Evolutionary conservation across 2,797 vertebrate species (phyloP), one percentile per base, ranked within the genome.

Genomic region (Xenopus petersii): DNA sequence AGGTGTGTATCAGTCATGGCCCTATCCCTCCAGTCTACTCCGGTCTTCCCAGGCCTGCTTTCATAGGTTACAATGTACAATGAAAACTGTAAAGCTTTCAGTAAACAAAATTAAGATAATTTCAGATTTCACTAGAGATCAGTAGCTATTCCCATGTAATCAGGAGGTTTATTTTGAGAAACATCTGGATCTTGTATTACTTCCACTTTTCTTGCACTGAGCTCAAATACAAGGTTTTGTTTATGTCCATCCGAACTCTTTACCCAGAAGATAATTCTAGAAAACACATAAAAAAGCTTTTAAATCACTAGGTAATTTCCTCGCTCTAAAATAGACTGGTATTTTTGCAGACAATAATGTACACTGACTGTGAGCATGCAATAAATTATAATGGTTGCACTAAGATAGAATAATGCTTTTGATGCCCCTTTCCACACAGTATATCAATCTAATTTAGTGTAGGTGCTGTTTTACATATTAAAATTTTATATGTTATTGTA

Each of bases 171-270:
- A 77, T 77, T 72, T 67, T 68, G 58, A 48, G 33, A 72, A 64
- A 69, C 75, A 78, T 73, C 75, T 78, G 75, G 75, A 78, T 78
- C 59, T 78, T 73, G 60, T 69, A 78, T 78, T 58, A 47, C 60
- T 56, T 67, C 64, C 26, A 72, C 17, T 58, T 51, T 73, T 63
- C 47, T 68, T 47, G 12, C 46, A 13, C 65, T 64, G 61, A 55
- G 33, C 58, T 67, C 55, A 77, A 77, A 77, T 77, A 48, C 33
- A 64, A 64, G 65, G 21, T 59, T 68, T 78, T 71, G 54, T 71
- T 76, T 73, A 78, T 73, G 70, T 73, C 60, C 70, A 69, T 78
- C 75, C 16, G 59, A 70, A 69, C 70, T 73, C 48, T 62, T 73
- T 73, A 68, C 36, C 65, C 63, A 21, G 70, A 67, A 73, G 49